Evolutionary conservation across 2,888 invertebrate species (phyloP).

Genomic region (Dasysyrphus albostriatus): DNA sequence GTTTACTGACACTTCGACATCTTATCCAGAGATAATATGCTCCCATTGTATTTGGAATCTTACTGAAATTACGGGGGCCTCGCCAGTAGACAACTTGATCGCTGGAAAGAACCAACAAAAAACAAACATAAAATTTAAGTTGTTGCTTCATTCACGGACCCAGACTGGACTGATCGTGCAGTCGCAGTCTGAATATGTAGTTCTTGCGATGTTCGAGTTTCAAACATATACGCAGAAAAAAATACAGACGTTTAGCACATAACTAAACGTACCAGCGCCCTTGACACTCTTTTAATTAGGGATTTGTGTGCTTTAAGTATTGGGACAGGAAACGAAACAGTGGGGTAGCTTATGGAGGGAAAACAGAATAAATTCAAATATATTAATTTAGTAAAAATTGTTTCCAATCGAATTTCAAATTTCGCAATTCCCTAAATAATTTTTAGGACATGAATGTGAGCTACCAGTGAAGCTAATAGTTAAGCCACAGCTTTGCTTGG

Average conservation of each 20-base stretch:
- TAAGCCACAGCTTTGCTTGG: too few relatives aligned
- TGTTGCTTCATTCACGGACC: neutral
- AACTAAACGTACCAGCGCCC: slow-evolving; percentile 57
- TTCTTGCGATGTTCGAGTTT: slow-evolving; percentile 38
- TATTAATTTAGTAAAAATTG: too few relatives aligned
- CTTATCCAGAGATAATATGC: slow-evolving; percentile 56
- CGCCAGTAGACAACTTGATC: slow-evolving; percentile 23
- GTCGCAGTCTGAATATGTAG: slow-evolving; percentile 13
- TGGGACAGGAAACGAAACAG: neutral
- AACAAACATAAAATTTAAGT: neutral
- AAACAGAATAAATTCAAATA: neutral
- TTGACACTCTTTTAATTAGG: slow-evolving; percentile 74
- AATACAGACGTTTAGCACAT: too few relatives aligned
- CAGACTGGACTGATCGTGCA: slow-evolving; percentile 55
- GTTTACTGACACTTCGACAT: slow-evolving; percentile 56
- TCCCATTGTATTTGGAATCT: slow-evolving; percentile 55
- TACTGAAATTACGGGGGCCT: slow-evolving; percentile 31
- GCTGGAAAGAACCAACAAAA: slow-evolving; percentile 19
- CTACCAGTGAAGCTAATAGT: too few relatives aligned
- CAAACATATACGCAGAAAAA: neutral
- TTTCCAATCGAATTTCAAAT: too few relatives aligned
- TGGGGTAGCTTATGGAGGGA: neutral
- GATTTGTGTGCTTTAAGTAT: slow-evolving; percentile 14
- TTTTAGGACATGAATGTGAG: too few relatives aligned
- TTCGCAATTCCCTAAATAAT: too few relatives aligned